Evolutionary conservation across 2,113 vertebrate genomes (phyloP).

Genomic region (Lontra canadensis): DNA sequence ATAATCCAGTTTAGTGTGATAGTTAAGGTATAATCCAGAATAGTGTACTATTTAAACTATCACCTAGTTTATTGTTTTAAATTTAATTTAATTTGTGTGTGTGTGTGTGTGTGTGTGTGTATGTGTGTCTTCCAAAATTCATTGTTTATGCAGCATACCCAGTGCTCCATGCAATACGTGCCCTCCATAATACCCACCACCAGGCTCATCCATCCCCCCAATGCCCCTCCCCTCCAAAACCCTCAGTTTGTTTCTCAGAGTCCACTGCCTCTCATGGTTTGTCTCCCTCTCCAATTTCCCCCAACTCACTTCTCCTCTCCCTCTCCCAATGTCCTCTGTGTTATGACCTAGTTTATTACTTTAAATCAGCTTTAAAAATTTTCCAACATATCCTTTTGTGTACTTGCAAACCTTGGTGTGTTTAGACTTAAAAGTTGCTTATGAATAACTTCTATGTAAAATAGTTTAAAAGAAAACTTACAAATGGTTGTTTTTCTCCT

Average conservation of each 20-base stretch:
- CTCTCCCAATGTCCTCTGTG: too few species aligned
- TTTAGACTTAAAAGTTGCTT: slow-evolving; percentile 43
- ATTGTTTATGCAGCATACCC: too few species aligned
- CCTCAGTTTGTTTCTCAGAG: too few species aligned
- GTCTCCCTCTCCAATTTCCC: too few species aligned
- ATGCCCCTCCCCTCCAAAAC: too few species aligned
- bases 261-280: too few species aligned
- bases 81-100: neutral
- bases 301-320: too few species aligned
- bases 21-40: neutral
- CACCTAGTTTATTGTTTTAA: slow-evolving; percentile 11
- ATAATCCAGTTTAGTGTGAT: neutral
- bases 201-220: too few species aligned
- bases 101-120: too few species aligned
- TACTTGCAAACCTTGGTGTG: neutral
- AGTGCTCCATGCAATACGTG: too few species aligned
- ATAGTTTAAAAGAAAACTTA: slow-evolving; percentile 45
- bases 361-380: neutral
- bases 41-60: neutral
- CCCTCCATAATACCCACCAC: too few species aligned
- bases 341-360: neutral
- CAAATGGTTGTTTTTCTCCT: slow-evolving; percentile 3
- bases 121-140: too few species aligned
- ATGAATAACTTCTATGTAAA: slow-evolving; percentile 17
- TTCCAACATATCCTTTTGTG: neutral